Evolutionary conservation across 1,140 invertebrate species (phyloP).

Genomic region (Chionoecetes opilio): DNA sequence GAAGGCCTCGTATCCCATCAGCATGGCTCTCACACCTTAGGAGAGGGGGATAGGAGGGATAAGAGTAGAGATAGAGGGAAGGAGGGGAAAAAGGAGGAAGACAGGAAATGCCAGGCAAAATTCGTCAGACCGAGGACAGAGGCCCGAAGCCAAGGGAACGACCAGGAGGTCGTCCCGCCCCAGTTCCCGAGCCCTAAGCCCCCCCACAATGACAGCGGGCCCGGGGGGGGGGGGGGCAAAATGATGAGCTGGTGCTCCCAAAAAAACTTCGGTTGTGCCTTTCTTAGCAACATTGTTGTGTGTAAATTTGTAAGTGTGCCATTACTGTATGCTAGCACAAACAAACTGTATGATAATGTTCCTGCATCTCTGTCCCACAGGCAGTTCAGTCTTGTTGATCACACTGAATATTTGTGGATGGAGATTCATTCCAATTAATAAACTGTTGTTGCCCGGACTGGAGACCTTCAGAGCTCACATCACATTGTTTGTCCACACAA

Average conservation of each 20-base stretch:
- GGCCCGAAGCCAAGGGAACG: too few species aligned
- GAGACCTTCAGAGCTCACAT: conserved; percentile 2
- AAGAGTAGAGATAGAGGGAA: too few species aligned
- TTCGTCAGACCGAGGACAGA: too few species aligned
- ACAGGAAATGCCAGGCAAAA: too few species aligned
- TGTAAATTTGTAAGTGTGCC: conserved; percentile 73
- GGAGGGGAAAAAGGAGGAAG: too few species aligned
- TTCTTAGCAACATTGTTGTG: conserved; percentile 65
- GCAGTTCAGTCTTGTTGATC: background rate
- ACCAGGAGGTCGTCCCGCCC: too few species aligned
- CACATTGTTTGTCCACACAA: background rate
- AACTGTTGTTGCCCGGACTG: background rate
- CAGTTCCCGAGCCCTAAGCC: too few species aligned
- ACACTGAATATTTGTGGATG: background rate
- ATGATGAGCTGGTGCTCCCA: conserved; percentile 43
- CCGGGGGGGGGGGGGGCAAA: too few species aligned
- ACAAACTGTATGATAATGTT: conserved; percentile 40
- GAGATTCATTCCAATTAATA: background rate
- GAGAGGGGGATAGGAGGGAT: too few species aligned
- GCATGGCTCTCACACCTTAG: too few species aligned
- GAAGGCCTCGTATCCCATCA: too few species aligned
- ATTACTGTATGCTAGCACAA: conserved; percentile 74
- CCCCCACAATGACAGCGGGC: too few species aligned
- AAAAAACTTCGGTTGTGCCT: conserved; percentile 72
- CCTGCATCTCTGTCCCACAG: background rate